These are phyloP conservation scores for Listronotus oregonensis DNA, from an alignment of 1,140 invertebrate species.

Conservation along the genomic window DNA sequence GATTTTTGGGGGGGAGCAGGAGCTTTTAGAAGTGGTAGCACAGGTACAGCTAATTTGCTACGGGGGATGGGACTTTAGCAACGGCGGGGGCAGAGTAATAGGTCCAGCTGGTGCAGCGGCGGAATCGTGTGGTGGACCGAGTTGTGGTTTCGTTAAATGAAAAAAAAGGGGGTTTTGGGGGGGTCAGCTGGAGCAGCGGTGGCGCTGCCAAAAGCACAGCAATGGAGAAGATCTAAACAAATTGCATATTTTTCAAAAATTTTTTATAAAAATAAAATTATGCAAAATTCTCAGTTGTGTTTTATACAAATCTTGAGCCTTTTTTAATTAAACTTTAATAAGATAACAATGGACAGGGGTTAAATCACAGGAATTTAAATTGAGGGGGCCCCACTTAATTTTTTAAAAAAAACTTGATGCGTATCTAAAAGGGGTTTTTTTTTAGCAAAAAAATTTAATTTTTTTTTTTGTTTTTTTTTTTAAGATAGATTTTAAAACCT, in stretches of 20 bases:
- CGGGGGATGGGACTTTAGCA: constrained; percentile 20
- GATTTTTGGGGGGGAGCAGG: constrained; percentile 42
- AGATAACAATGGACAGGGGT: too few relatives aligned
- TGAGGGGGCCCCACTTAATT: too few relatives aligned
- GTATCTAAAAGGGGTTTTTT: too few relatives aligned
- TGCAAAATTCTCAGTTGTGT: too few relatives aligned
- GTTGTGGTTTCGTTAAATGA: constrained; percentile 33
- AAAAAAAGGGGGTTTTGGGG: constrained; percentile 24
- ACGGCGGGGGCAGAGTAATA: constrained; percentile 34
- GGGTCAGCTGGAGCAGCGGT: constrained; percentile 38
- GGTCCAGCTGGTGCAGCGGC: background rate
- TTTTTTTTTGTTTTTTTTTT: too few relatives aligned
- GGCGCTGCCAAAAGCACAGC: constrained; percentile 26
- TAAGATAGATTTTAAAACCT: too few relatives aligned
- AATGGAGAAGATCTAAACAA: constrained; percentile 19
- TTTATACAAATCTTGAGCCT: too few relatives aligned
- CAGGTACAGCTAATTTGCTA: constrained; percentile 6
- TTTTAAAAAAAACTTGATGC: too few relatives aligned
- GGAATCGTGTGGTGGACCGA: constrained; percentile 55
- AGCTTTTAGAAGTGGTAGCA: constrained; percentile 17
- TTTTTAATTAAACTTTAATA: too few relatives aligned
- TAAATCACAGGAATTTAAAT: too few relatives aligned
- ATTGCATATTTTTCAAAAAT: background rate
- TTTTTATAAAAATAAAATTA: too few relatives aligned
- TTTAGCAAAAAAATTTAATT: too few relatives aligned